Percentiles rank a stretch among this genome's conserved stretches.
phyloP scores from a whole-genome alignment of 2,797 vertebrate species.

The Hozukius guyotensis region DNA sequence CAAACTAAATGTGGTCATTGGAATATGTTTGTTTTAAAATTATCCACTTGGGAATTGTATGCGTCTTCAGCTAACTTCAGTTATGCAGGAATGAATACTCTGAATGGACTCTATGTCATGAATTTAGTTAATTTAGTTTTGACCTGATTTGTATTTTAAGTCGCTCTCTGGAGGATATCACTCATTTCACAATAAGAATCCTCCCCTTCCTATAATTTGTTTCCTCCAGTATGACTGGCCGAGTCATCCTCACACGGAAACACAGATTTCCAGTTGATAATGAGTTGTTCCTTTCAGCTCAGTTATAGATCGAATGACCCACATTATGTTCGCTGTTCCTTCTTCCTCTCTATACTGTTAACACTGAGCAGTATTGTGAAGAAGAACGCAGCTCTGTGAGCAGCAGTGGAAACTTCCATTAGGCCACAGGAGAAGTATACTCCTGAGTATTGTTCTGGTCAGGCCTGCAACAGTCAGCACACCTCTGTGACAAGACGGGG shows the following conservation, averaged over 20 bases:
- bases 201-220: neutral
- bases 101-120: constrained; percentile 24
- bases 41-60: neutral
- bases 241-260: constrained; percentile 28
- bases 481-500: constrained; percentile 58
- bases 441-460: constrained; percentile 68
- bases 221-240: constrained; percentile 15
- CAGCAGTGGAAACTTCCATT: constrained; percentile 70
- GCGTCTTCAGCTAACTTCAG: neutral
- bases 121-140: constrained; percentile 37
- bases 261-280: constrained; percentile 47
- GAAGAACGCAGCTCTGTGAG: constrained; percentile 34
- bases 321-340: constrained; percentile 51
- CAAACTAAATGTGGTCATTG: constrained; percentile 33
- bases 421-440: constrained; percentile 44
- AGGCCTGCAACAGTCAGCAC: constrained; percentile 60
- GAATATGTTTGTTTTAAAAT: neutral
- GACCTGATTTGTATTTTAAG: constrained; percentile 50
- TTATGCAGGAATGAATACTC: constrained; percentile 7
- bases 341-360: constrained; percentile 43
- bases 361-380: constrained; percentile 41
- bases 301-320: constrained; percentile 62
- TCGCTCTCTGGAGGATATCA: constrained; percentile 28
- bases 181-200: constrained; percentile 22
- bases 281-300: constrained; percentile 51